Evolutionary conservation across 1,140 invertebrate species (phyloP), one percentile per base, ranked within the genome.

Genomic region (Centruroides vittatus): DNA sequence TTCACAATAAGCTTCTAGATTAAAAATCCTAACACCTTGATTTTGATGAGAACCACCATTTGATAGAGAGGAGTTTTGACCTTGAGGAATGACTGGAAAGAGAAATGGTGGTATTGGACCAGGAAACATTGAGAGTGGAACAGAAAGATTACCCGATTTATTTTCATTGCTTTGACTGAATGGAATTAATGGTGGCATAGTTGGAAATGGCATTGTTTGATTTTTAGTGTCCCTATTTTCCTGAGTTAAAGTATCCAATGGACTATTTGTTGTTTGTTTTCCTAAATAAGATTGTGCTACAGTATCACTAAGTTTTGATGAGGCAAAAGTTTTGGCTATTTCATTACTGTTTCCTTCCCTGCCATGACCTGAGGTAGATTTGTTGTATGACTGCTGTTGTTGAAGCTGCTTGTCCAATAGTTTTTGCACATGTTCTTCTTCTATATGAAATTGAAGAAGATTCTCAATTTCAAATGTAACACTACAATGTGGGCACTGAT

Each of bases 1-100:
- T 66, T 78, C 77, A 73, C 93, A 96, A 72, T 94, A 98, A 5
- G 94, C 93, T 76, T 95, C 93, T 35, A 84, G 86, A 73, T 98
- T 95, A 70, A 95, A 94, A 65, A 95, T 93, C 65, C 87, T 76
- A 49, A 86, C 9, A 84, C 68, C 65, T 13, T 67, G 58, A 41
- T 59, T 48, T 49, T 65, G 55, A 54, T 51, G 58, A 50, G 52
- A 55, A 56, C 49, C 61, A 62, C 63, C 57, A 57, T 59, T 63
- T 11, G 61, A 56, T n/a, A 55, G 52, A 55, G 64, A 58, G 54
- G 67, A 64, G 46, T 64, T 65, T 59, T 69, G 67, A 47, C 66
- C 66, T 52, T 66, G 62, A 59, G 62, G 62, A 58, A 66, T 50
- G 54, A 61, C 58, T 41, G 66, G 62, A 41, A 68, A 67, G 13